Evolutionary conservation across 2,113 vertebrate species (phyloP), one percentile per base, ranked within the genome.

Genomic region (Pardalotus punctatus): DNA sequence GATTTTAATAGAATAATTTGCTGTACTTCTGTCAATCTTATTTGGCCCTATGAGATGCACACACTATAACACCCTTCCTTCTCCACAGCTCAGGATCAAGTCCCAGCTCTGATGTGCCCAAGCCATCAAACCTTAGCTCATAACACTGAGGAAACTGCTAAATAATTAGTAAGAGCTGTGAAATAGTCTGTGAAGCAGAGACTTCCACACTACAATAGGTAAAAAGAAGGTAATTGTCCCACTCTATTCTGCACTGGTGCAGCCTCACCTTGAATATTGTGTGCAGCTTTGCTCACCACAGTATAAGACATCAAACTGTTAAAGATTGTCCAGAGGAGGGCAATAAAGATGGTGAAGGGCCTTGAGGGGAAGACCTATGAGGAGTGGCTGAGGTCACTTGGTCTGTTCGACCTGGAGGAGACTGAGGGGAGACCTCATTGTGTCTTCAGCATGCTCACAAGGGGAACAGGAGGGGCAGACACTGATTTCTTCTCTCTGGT

Each of bases 21-120:
- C 7, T 62, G 35, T 23, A 12, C 11, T 74, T 78, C 27, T 70
- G 23, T 86, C 48, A 65, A 24, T 29, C 13, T 45, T 72, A 48
- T n/a, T 73, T 67, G 81, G 11, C 15, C 7, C 27, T 47, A 23
- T 10, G 12, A 74, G 51, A 62, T 24, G 7, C 16, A 47, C 8
- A 24, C 1, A 51, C 13, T 40, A 35, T 43, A 82, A 54, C 48
- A 21, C 2, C 1, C 4, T 7, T 45, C 12, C 5, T 67, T 45
- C 42, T 67, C 27, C 28, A 25, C 8, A 60, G 33, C 14, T 87
- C 8, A 71, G 38, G 50, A 48, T 6, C 14, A 89, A 77, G 11
- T 54, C 17, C 12, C 67, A 58, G 17, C 4, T 76, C 38, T 0
- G 0, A 21, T 40, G 57, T 10, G 2, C 5, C 19, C 2, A 14